Conservation (phyloP, 1,140 invertebrate genomes). For the Bombus waltoni region DNA sequence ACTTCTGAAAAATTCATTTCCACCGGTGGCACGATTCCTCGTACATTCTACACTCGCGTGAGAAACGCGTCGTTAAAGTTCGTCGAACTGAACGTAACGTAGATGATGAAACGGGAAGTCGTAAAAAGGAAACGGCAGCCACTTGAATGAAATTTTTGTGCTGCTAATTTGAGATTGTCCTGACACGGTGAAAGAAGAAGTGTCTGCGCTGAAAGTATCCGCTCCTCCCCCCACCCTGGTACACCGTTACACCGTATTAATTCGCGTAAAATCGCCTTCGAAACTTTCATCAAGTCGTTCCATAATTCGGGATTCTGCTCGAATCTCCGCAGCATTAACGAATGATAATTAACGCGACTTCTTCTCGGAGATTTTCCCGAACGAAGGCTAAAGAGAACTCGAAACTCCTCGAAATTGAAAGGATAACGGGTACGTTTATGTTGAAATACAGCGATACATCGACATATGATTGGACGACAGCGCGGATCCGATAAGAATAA, state of each 20-base stretch:
- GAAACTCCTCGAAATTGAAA: not conserved
- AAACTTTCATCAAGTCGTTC: conserved; percentile 8
- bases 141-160: not conserved
- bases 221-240: too few relatives aligned
- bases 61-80: too few relatives aligned
- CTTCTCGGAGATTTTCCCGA: conserved; percentile 8
- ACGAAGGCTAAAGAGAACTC: not conserved
- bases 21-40: too few relatives aligned
- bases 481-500: too few relatives aligned
- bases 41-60: not conserved
- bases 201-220: too few relatives aligned
- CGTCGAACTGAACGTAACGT: not conserved
- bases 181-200: not conserved
- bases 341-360: conserved; percentile 33
- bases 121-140: not conserved
- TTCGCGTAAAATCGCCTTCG: not conserved
- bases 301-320: not conserved
- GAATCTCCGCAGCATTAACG: conserved; percentile 21
- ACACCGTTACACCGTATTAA: not conserved
- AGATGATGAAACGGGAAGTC: not conserved
- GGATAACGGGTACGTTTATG: too few relatives aligned
- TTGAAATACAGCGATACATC: too few relatives aligned
- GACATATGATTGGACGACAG: too few relatives aligned
- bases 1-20: not conserved
- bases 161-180: conserved; percentile 4